phyloP scores from a whole-genome alignment of 1,140 invertebrate genomes.

The Heliconius nattereri region DNA sequence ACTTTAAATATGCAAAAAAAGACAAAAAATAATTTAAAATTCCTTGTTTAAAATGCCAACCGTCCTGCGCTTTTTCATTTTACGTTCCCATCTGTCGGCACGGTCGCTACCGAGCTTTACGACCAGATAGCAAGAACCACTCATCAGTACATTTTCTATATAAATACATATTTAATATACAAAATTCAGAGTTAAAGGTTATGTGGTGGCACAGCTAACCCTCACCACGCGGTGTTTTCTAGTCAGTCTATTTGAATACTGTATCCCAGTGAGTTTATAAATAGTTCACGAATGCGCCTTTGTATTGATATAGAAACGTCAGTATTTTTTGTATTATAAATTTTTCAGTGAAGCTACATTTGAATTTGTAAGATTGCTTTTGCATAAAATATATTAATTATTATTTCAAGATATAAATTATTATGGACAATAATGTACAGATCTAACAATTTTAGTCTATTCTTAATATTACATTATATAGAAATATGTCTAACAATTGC shows the following conservation, averaged over 20 bases:
- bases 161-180: slow-evolving; percentile 30
- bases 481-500: no score
- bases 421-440: no score
- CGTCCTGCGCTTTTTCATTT: slow-evolving; percentile 67
- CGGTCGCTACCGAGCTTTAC: slow-evolving; percentile 55
- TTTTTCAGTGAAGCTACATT: not conserved
- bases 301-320: slow-evolving; percentile 5
- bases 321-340: not conserved
- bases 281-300: slow-evolving; percentile 38
- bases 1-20: no score
- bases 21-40: not conserved
- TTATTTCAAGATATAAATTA: not conserved
- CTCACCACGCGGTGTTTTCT: slow-evolving; percentile 52
- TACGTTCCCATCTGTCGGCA: slow-evolving; percentile 76
- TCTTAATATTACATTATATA: no score
- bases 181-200: slow-evolving; percentile 44
- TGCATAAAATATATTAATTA: not conserved
- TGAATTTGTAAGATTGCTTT: not conserved
- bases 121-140: slow-evolving; percentile 51
- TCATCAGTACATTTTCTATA: slow-evolving; percentile 30
- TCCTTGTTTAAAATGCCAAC: slow-evolving; percentile 39
- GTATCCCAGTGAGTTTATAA: slow-evolving; percentile 67
- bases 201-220: slow-evolving; percentile 50
- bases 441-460: no score
- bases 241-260: slow-evolving; percentile 68